Conservation (phyloP, 1,140 invertebrate genomes). For the Eueides isabella region DNA sequence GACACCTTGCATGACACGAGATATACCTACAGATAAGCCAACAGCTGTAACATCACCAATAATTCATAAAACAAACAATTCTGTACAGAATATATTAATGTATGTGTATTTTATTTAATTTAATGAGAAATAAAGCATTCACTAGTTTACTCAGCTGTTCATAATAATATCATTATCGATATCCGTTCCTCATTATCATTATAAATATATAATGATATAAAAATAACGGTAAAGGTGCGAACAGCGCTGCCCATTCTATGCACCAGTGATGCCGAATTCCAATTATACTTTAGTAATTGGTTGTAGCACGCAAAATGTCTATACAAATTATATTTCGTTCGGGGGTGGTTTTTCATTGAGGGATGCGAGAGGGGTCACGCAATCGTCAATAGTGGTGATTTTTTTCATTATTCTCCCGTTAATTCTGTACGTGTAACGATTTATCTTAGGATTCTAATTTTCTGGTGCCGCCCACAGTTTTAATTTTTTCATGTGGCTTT, state of each 20-base stretch:
- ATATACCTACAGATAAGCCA: neutral
- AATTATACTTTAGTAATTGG: slow-evolving; percentile 69
- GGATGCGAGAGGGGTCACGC: slow-evolving; percentile 58
- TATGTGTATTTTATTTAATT: slow-evolving; percentile 10
- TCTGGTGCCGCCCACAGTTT: slow-evolving; percentile 2
- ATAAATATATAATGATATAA: slow-evolving; percentile 55
- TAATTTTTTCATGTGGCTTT: neutral
- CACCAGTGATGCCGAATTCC: slow-evolving; percentile 75
- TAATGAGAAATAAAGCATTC: slow-evolving; percentile 10
- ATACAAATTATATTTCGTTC: slow-evolving; percentile 75
- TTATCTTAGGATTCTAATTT: slow-evolving; percentile 47
- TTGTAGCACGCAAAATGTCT: slow-evolving; percentile 74
- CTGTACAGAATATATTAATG: neutral
- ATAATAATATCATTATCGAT: slow-evolving; percentile 12
- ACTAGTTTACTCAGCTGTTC: neutral
- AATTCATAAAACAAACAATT: neutral
- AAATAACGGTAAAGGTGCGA: slow-evolving; percentile 65
- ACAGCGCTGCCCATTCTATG: slow-evolving; percentile 62
- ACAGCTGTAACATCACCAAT: neutral
- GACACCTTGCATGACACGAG: neutral
- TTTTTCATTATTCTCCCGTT: slow-evolving; percentile 80
- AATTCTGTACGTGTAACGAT: slow-evolving; percentile 70
- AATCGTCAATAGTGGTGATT: slow-evolving; percentile 74
- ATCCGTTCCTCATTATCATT: slow-evolving; percentile 16
- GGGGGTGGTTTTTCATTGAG: slow-evolving; percentile 64